Evolutionary conservation across 2,797 vertebrate genomes (phyloP).

Genomic region (Mus spretus): DNA sequence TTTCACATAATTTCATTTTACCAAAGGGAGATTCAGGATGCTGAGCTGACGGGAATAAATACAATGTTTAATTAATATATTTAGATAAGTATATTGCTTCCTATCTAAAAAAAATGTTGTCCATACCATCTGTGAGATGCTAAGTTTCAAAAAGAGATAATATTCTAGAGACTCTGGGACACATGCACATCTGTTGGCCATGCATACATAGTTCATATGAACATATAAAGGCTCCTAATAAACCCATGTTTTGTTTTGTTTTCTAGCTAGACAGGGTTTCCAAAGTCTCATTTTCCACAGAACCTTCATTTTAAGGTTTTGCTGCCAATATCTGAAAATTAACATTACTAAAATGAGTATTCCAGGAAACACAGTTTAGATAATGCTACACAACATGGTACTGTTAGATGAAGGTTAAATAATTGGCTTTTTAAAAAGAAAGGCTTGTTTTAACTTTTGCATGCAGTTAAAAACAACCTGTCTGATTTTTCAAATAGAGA

Average conservation of each 20-base stretch:
- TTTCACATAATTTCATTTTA: slow-evolving; percentile 37
- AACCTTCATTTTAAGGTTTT: neutral
- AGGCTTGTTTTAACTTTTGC: slow-evolving; percentile 30
- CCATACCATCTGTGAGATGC: slow-evolving; percentile 50
- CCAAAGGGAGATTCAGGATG: neutral
- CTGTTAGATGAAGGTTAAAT: neutral
- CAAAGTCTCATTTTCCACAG: neutral
- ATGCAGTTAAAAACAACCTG: neutral
- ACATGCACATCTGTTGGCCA: slow-evolving; percentile 19
- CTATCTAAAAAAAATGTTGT: neutral
- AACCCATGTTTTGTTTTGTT: neutral
- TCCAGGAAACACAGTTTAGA: neutral
- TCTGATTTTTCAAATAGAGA: slow-evolving; percentile 20
- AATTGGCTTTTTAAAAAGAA: slow-evolving; percentile 26
- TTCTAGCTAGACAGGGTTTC: neutral
- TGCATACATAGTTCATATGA: neutral
- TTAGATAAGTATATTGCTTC: slow-evolving; percentile 47
- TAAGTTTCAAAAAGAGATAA: slow-evolving; percentile 38
- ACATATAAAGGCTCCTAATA: neutral
- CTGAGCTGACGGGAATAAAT: slow-evolving; percentile 24
- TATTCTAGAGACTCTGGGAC: slow-evolving; percentile 40
- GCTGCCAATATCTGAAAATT: neutral
- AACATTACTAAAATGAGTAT: neutral
- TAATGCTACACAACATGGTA: neutral
- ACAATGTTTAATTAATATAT: slow-evolving; percentile 65